Percentiles rank a stretch among this genome's conserved stretches.
phyloP scores from a whole-genome alignment of 2,888 invertebrate genomes.

The Vannuccia rotundouncinata region DNA sequence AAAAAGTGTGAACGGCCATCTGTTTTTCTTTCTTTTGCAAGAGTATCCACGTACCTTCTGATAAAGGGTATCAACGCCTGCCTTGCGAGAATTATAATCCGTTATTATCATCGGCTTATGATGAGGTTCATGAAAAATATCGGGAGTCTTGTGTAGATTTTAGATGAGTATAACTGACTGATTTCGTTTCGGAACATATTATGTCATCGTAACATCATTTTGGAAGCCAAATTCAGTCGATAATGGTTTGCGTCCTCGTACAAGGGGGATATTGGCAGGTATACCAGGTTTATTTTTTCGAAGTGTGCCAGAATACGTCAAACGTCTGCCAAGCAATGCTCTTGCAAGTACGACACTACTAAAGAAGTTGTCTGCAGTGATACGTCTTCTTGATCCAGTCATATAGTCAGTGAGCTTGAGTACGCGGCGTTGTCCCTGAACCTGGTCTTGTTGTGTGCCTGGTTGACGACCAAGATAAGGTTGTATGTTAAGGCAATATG shows the following conservation, averaged over 20 bases:
- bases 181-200: slow-evolving; percentile 9
- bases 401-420: slow-evolving; percentile 25
- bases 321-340: slow-evolving; percentile 5
- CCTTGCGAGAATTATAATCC: slow-evolving; percentile 19
- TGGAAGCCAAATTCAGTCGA: slow-evolving; percentile 12
- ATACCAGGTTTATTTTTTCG: slow-evolving; percentile 21
- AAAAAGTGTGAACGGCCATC: slow-evolving; percentile 17
- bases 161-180: slow-evolving; percentile 13
- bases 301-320: slow-evolving; percentile 21
- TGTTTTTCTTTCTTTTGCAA: slow-evolving; percentile 30
- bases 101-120: slow-evolving; percentile 6
- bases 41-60: not conserved
- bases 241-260: not conserved
- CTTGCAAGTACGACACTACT: not conserved
- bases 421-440: not conserved
- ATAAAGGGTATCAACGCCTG: slow-evolving; percentile 17
- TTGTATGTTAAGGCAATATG: slow-evolving; percentile 28
- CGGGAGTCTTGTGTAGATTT: not conserved
- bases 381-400: slow-evolving; percentile 25
- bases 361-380: slow-evolving; percentile 36
- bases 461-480: slow-evolving; percentile 22
- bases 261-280: slow-evolving; percentile 10
- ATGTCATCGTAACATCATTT: slow-evolving; percentile 13
- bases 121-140: slow-evolving; percentile 8
- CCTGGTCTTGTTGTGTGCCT: slow-evolving; percentile 9